Evolutionary conservation across 2,888 invertebrate species (phyloP).

Genomic region (Eupsilia transversa): DNA sequence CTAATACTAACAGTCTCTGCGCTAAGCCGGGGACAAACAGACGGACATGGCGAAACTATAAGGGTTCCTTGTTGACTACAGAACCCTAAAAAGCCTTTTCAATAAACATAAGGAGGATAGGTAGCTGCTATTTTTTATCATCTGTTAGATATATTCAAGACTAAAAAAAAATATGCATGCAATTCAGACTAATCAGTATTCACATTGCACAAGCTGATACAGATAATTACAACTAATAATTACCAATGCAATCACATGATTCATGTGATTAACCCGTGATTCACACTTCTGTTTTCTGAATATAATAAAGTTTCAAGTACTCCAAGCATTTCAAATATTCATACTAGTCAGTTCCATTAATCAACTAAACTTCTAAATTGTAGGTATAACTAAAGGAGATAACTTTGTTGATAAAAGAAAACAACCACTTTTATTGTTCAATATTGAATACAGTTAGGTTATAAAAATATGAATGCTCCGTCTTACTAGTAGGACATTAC

Average conservation of each 20-base stretch:
- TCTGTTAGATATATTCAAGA: neutral
- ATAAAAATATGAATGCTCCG: neutral
- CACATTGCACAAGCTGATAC: conserved; percentile 35
- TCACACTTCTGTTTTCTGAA: conserved; percentile 34
- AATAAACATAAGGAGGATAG: neutral
- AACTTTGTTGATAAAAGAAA: conserved; percentile 9
- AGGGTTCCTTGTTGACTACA: too few species aligned
- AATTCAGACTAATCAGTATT: conserved; percentile 33
- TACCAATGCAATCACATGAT: conserved; percentile 34
- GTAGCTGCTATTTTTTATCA: neutral
- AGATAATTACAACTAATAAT: conserved; percentile 37
- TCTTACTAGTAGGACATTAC: neutral
- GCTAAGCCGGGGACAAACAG: too few species aligned
- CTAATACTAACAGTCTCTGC: too few species aligned
- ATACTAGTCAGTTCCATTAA: neutral
- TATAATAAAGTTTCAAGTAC: conserved; percentile 24
- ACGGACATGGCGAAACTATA: too few species aligned
- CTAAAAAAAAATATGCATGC: conserved; percentile 6
- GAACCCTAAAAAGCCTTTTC: too few species aligned
- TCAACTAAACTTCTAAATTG: neutral
- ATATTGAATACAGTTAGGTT: neutral
- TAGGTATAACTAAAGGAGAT: neutral
- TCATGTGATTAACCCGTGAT: conserved; percentile 14
- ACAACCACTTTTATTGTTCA: conserved; percentile 1
- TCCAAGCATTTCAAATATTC: conserved; percentile 23